Conservation (phyloP, 2,113 vertebrate species). For the Tor tambroides region DNA sequence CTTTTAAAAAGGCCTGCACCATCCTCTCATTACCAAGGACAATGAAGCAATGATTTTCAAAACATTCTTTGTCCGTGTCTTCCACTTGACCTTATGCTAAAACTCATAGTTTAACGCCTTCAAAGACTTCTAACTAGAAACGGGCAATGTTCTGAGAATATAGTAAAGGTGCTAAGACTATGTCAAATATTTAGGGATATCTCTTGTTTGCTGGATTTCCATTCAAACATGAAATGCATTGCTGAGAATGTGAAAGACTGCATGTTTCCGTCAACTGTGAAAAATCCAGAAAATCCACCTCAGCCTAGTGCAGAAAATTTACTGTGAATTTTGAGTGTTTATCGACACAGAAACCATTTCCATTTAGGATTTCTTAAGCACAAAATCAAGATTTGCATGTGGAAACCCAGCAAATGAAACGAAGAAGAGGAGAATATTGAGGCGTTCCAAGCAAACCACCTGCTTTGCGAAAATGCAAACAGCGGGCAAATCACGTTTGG, state of each 20-base stretch:
- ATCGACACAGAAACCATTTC: background rate
- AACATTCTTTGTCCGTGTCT: conserved; percentile 40
- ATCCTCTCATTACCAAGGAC: conserved; percentile 17
- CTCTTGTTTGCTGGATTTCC: background rate
- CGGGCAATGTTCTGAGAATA: conserved; percentile 33
- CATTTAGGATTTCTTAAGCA: background rate
- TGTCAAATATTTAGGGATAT: conserved; percentile 31
- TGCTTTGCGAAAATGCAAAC: conserved; percentile 31
- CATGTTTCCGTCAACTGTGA: background rate
- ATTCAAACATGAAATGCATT: conserved; percentile 5
- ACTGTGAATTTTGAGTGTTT: background rate
- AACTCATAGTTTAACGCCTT: background rate
- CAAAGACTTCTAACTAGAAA: conserved; percentile 8
- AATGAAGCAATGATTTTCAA: conserved; percentile 4
- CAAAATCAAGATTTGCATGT: background rate
- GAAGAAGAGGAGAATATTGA: background rate
- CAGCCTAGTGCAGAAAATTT: too few relatives aligned
- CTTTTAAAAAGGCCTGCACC: conserved; percentile 28
- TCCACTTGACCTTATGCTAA: conserved; percentile 55
- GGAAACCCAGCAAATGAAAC: background rate
- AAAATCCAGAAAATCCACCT: too few relatives aligned
- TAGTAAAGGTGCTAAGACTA: too few relatives aligned
- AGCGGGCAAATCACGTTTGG: conserved; percentile 19
- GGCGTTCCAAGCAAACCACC: background rate
- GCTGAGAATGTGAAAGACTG: background rate